Evolutionary conservation across 2,113 vertebrate species (phyloP), one percentile per base, ranked within the genome.

Genomic region (Oryzias melastigma): DNA sequence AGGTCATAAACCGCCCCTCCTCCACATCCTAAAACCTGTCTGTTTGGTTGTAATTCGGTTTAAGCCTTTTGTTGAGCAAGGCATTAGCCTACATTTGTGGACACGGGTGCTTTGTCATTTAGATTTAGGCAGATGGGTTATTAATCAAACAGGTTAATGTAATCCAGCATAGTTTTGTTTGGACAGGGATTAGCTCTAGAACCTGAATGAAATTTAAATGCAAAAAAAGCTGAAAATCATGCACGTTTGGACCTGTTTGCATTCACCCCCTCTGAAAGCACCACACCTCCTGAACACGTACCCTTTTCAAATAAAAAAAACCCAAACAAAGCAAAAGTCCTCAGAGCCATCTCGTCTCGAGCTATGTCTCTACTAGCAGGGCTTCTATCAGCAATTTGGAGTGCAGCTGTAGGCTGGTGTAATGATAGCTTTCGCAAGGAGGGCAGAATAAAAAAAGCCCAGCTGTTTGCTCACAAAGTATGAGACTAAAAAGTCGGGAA

Each of bases 381-480:
- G 70, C 75, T 72, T 80, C 78, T 60, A 80, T 84, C 84, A 82
- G 55, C 27, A 44, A 63, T 78, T 71, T 77, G 56, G 73, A 81
- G 74, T 62, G 63, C 58, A 52, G 62, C 75, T 70, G 55, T 81
- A 71, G 80, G 66, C 73, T 77, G 67, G 62, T 47, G 52, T 80
- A 84, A 87, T 86, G 77, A 87, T 72, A 68, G 76, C 76, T 75
- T 62, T 83, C 68, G 56, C 35, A 48, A 41, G 51, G 56, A 52
- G 62, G 59, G 58, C 40, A 52, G 5, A 29, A 41, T 43, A 58
- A 44, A 71, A 73, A 57, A 75, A 22, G 22, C 74, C 76, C 85
- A 86, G 82, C 78, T 85, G 81, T 84, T 85, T 83, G 71, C 68
- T 80, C 73, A 74, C 78, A 74, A 73, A 81, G 71, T 78, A 75